A percentile compares a stretch with the other conserved stretches of the same genome.
Evolutionary conservation across 2,888 invertebrate species (phyloP).

Genomic region (Sesamia inferens): DNA sequence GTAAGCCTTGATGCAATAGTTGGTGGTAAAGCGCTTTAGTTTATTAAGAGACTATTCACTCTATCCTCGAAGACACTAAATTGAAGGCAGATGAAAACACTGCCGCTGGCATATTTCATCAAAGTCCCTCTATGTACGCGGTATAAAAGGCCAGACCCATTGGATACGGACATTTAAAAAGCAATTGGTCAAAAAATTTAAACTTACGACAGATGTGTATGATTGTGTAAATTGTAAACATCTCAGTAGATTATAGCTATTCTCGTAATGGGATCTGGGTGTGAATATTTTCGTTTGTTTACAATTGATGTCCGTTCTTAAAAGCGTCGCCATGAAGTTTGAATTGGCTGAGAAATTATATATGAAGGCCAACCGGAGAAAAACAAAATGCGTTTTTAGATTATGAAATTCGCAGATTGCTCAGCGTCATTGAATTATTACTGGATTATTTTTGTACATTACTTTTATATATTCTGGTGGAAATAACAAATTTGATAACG

Average conservation of each 20-base stretch:
- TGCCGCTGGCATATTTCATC: too few relatives aligned
- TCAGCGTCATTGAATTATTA: neutral
- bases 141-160: too few relatives aligned
- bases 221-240: neutral
- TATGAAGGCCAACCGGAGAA: constrained; percentile 24
- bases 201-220: neutral
- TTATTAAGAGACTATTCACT: too few relatives aligned
- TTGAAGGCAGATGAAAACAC: too few relatives aligned
- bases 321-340: constrained; percentile 14
- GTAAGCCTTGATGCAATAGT: too few relatives aligned
- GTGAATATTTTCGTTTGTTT: constrained; percentile 31
- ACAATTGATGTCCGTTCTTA: constrained; percentile 45
- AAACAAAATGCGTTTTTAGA: constrained; percentile 30
- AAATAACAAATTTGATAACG: neutral
- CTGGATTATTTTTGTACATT: neutral
- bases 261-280: constrained; percentile 27
- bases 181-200: too few relatives aligned
- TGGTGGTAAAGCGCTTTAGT: too few relatives aligned
- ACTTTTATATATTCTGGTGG: neutral
- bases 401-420: constrained; percentile 11
- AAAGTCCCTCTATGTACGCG: too few relatives aligned
- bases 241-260: constrained; percentile 16
- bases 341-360: constrained; percentile 31
- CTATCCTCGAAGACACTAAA: too few relatives aligned
- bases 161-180: too few relatives aligned